Percentiles rank a stretch among this genome's conserved stretches.
Evolutionary conservation across 2,113 vertebrate genomes (phyloP).

Genomic region (Serinus canaria): DNA sequence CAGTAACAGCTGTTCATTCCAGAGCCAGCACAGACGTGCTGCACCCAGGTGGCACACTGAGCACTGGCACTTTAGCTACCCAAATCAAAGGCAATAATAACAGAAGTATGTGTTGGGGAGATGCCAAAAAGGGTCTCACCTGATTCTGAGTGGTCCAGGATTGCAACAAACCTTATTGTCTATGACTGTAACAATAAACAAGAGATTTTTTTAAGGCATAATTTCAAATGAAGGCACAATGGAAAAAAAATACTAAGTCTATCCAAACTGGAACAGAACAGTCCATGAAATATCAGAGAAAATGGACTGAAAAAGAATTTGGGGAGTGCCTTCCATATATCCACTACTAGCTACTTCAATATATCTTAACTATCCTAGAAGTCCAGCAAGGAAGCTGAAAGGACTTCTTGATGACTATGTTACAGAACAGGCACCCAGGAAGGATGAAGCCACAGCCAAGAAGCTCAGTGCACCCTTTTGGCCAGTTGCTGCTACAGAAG

Average conservation of each 20-base stretch:
- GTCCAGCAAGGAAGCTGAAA: background rate
- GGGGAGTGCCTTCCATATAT: background rate
- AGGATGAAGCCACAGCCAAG: background rate
- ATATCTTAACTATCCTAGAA: background rate
- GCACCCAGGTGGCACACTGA: background rate
- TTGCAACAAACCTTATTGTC: background rate
- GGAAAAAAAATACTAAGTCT: background rate
- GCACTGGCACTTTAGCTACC: background rate
- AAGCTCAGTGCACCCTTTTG: background rate
- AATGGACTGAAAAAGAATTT: background rate
- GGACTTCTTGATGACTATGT: background rate
- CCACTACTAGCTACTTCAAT: background rate
- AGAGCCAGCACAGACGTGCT: background rate
- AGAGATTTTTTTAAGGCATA: background rate
- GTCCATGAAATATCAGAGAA: background rate
- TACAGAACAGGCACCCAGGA: background rate
- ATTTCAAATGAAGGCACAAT: background rate
- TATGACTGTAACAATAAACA: background rate
- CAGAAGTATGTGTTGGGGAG: background rate
- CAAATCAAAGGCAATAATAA: slow-evolving; percentile 21
- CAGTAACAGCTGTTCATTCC: slow-evolving; percentile 31
- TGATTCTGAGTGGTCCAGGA: background rate
- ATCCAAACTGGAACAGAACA: background rate
- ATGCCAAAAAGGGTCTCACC: background rate
- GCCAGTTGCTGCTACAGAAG: background rate